Conservation (phyloP, 2,113 vertebrate species). For the Podarcis raffonei region DNA sequence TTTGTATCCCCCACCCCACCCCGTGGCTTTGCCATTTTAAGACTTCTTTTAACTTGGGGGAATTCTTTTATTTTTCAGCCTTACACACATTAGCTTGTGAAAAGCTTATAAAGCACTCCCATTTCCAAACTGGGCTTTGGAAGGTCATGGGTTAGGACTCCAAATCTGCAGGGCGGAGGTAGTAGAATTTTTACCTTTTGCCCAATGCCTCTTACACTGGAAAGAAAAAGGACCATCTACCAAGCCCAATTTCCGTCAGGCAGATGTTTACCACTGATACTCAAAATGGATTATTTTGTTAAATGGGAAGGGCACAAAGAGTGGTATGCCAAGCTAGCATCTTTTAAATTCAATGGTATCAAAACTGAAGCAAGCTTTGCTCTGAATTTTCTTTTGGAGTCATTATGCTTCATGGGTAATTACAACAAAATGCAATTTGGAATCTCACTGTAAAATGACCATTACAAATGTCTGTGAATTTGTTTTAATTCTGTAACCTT, state of each 20-base stretch:
- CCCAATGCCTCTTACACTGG: background rate
- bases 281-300: background rate
- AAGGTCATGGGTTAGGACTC: background rate
- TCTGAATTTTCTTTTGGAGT: background rate
- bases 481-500: background rate
- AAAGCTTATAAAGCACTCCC: too few relatives aligned
- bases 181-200: background rate
- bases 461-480: background rate
- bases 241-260: background rate
- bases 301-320: background rate
- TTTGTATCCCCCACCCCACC: background rate
- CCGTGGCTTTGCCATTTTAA: background rate
- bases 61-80: background rate
- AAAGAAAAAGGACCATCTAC: background rate
- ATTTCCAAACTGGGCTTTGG: background rate
- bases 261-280: background rate
- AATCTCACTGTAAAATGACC: background rate
- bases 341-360: background rate
- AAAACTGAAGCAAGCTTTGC: background rate
- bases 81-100: background rate
- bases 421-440: too few relatives aligned
- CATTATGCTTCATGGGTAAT: too few relatives aligned
- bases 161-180: background rate
- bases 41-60: background rate
- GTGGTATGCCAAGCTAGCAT: background rate